These are phyloP conservation scores for Pseudonaja textilis DNA, from an alignment of 2,113 vertebrate species.

Conservation along the genomic window DNA sequence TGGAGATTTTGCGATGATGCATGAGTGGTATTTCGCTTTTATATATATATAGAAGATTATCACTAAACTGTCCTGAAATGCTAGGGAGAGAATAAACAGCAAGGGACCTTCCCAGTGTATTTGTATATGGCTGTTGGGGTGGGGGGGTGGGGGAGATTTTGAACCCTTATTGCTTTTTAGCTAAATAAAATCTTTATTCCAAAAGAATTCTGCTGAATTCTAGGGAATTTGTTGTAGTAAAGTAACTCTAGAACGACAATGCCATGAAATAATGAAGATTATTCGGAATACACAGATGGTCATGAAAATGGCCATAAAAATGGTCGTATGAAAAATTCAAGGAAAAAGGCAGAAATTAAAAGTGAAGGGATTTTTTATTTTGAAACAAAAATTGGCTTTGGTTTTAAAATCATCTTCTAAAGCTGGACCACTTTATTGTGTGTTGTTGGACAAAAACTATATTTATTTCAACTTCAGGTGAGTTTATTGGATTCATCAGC, in stretches of 20 bases:
- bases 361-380: background rate
- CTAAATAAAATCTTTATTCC: background rate
- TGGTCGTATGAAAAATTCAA: background rate
- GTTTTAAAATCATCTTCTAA: background rate
- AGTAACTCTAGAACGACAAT: background rate
- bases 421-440: background rate
- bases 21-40: no score
- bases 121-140: background rate
- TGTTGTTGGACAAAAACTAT: background rate
- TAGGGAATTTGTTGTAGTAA: background rate
- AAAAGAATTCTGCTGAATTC: background rate
- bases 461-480: background rate
- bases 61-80: background rate
- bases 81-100: background rate
- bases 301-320: background rate
- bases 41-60: no score
- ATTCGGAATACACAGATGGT: background rate
- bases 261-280: background rate
- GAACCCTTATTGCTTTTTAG: background rate
- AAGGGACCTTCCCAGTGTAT: background rate
- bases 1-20: no score
- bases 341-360: background rate
- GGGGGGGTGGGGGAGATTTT: no score
- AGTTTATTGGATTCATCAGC: background rate
- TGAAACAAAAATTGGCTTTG: background rate